Evolutionary conservation across 2,113 vertebrate species (phyloP).

Genomic region (Fukomys damarensis): DNA sequence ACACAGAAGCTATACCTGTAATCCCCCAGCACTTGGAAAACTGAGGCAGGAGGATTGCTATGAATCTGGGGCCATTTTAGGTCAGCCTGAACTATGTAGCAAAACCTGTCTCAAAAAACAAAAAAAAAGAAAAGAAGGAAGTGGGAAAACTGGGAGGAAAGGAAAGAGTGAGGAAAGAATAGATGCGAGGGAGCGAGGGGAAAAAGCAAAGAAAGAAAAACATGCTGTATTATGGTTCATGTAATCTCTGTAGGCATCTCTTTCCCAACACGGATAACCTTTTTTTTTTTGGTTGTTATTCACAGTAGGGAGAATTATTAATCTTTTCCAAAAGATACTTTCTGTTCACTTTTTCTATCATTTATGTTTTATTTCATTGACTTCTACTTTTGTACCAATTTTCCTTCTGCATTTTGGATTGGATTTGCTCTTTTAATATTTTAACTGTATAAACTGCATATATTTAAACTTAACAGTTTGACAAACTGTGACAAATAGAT

Average conservation of each 20-base stretch:
- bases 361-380: not conserved
- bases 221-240: not conserved
- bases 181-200: not conserved
- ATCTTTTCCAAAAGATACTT: not conserved
- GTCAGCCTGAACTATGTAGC: too few relatives aligned
- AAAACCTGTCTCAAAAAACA: too few relatives aligned
- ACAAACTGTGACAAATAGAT: not conserved
- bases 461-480: not conserved
- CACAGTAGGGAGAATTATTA: not conserved
- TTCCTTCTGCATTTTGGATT: not conserved
- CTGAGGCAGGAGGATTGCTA: not conserved
- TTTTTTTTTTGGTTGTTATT: conserved; percentile 3
- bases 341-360: conserved; percentile 16
- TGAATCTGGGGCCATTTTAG: not conserved
- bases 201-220: not conserved
- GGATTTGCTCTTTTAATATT: not conserved
- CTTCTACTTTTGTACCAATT: not conserved
- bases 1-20: too few relatives aligned
- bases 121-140: not conserved
- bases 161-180: not conserved
- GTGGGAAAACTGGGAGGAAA: not conserved
- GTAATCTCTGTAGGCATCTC: not conserved
- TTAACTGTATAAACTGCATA: not conserved
- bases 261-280: not conserved
- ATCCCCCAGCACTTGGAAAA: too few relatives aligned